phyloP scores from a whole-genome alignment of 2,888 invertebrate species.

The Nephrotoma flavescens region DNA sequence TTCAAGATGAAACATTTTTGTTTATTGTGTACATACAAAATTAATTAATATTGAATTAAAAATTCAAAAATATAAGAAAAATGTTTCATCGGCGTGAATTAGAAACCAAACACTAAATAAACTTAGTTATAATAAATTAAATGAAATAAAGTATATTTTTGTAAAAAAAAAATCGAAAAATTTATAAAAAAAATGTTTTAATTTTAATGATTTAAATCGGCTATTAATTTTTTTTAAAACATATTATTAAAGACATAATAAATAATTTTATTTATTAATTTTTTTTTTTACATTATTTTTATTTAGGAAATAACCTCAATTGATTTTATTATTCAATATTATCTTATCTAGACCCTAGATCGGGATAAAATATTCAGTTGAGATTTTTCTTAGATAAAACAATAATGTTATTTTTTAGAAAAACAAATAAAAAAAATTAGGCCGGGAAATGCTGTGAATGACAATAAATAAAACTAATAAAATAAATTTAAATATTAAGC shows the following conservation, averaged over 20 bases:
- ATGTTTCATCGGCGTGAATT: background rate
- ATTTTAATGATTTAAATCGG: background rate
- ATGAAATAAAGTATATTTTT: background rate
- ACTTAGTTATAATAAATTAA: background rate
- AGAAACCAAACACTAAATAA: background rate
- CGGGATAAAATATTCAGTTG: background rate
- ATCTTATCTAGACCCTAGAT: no score
- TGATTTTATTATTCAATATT: background rate
- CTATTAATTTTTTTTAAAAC: background rate
- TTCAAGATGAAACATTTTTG: background rate
- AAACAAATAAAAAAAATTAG: background rate
- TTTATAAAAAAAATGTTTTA: background rate
- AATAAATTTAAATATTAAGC: background rate
- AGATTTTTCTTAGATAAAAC: background rate
- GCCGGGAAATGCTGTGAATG: slow-evolving; percentile 10
- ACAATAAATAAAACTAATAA: slow-evolving; percentile 8
- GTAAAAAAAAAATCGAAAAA: background rate
- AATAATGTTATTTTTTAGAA: background rate
- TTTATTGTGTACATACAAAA: background rate
- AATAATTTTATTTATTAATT: background rate
- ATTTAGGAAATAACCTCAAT: background rate
- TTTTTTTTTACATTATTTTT: background rate
- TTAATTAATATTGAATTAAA: background rate
- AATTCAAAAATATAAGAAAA: background rate
- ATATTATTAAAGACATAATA: background rate